These are phyloP conservation scores for Ianthella basta DNA, from an alignment of 37 sponge, comb jelly and placozoan species.

Conservation along the genomic window DNA sequence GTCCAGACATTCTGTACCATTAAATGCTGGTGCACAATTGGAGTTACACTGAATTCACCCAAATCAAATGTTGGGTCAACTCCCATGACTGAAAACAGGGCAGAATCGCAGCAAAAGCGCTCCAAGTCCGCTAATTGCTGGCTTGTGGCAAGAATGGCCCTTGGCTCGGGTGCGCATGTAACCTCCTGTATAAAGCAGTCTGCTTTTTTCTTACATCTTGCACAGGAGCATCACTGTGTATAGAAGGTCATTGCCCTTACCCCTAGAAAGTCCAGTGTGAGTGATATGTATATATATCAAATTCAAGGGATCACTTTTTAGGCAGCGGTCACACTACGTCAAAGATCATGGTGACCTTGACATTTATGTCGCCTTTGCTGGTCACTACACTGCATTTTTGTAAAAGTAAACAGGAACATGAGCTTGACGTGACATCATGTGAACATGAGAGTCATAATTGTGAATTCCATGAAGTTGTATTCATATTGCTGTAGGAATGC, in stretches of 20 bases:
- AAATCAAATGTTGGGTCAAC: conserved; percentile 53
- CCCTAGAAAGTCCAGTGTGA: too few relatives aligned
- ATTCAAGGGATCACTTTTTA: too few relatives aligned
- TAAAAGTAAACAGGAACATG: too few relatives aligned
- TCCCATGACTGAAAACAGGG: conserved; percentile 3
- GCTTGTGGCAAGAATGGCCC: conserved; percentile 27
- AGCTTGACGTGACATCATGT: too few relatives aligned
- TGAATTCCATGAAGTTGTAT: too few relatives aligned
- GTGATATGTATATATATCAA: too few relatives aligned
- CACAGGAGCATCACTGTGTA: conserved; percentile 47
- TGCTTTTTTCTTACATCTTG: conserved; percentile 27
- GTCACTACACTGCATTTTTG: too few relatives aligned
- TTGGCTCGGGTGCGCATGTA: conserved; percentile 46
- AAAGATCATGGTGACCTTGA: too few relatives aligned
- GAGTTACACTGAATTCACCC: conserved; percentile 50
- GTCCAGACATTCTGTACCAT: conserved; percentile 31
- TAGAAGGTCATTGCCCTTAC: conserved; percentile 29
- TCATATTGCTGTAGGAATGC: too few relatives aligned
- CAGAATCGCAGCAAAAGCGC: conserved; percentile 25
- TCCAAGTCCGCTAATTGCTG: conserved; percentile 38
- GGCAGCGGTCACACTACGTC: too few relatives aligned
- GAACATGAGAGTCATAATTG: too few relatives aligned
- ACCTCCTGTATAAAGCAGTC: conserved; percentile 46
- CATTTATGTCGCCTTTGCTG: too few relatives aligned
- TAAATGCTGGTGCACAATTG: conserved; percentile 30